Base-by-base conservation (phyloP, 2,888 invertebrate species). In the Drosophila pseudotalamancana region DNA sequence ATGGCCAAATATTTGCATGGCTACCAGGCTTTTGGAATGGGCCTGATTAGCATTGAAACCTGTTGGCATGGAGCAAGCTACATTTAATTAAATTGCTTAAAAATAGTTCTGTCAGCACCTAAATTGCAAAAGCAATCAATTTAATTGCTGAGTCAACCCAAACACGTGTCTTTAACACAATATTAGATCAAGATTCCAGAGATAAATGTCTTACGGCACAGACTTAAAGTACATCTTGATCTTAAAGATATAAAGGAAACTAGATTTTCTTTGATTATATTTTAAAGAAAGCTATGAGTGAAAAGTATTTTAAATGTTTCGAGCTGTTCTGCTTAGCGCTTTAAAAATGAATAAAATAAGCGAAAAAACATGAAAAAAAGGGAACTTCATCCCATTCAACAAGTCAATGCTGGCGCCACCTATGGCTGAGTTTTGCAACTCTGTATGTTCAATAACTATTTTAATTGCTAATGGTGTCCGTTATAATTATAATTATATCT, bases 1-100 rank as follows among this genome's bases (percentile, higher is more conserved):
- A 49, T 34, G 50, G 14, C 32, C 64, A 64, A 54, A 54, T 64
- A 48, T 54, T 48, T 64, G 40, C 45, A 45, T 11, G 31, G 18
- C 4, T 18, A 4, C 12, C 12, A 5, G 8, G 5, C 43, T 14
- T 2, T 12, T 2, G 29, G 34, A 9, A 16, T 48, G 27, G 16
- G 40, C 1, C 9, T 34, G 40, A 61, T 61, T 61, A 39, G 50
- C 43, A 62, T 32, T 12, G 19, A 35, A 31, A 14, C 4, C 19
- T 18, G 2, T 14, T 18, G 18, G n/a, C 19, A 12, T 9, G n/a
- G n/a, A 12, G 4, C 14, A 1, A 6, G n/a, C 8, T 1, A 5
- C 0, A 27, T 56, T 56, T 31, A 14, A 56, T 54, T 48, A 35
- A 54, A 54, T 14, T 37, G 11, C 3, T 19, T 4, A 4, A n/a